These are phyloP conservation scores for Micoletzkya japonica DNA, from an alignment of 2,888 invertebrate species.

Conservation along the genomic window DNA sequence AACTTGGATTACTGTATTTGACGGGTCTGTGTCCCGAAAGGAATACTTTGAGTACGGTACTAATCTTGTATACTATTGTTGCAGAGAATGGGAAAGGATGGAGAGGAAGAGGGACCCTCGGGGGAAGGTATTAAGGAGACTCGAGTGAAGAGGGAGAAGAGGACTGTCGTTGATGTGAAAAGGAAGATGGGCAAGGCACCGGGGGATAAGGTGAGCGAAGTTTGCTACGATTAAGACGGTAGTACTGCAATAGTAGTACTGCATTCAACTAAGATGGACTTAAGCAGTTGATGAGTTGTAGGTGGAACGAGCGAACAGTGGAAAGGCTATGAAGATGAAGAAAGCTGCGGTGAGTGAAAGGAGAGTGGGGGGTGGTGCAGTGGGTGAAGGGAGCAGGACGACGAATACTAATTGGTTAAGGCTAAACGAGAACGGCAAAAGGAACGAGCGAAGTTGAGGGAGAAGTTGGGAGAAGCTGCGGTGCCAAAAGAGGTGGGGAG, in stretches of 20 bases:
- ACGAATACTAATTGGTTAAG: constrained; percentile 33
- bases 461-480: constrained; percentile 62
- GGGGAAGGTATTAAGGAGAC: constrained; percentile 29
- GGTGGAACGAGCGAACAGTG: constrained; percentile 30
- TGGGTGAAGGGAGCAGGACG: background rate
- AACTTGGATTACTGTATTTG: too few relatives aligned
- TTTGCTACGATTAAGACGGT: too few relatives aligned
- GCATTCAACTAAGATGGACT: too few relatives aligned
- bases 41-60: too few relatives aligned
- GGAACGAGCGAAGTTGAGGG: constrained; percentile 50
- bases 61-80: too few relatives aligned
- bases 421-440: constrained; percentile 55
- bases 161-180: constrained; percentile 30
- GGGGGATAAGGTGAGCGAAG: constrained; percentile 29
- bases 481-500: constrained; percentile 70
- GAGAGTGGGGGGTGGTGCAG: background rate
- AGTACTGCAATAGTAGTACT: too few relatives aligned
- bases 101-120: constrained; percentile 14
- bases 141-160: constrained; percentile 33
- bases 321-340: constrained; percentile 33
- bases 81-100: background rate
- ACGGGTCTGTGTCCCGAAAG: too few relatives aligned
- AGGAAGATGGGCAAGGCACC: constrained; percentile 30
- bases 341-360: constrained; percentile 33
- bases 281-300: constrained; percentile 1